Base-by-base conservation (phyloP, 2,888 invertebrate species). In the Drosophila formosana region DNA sequence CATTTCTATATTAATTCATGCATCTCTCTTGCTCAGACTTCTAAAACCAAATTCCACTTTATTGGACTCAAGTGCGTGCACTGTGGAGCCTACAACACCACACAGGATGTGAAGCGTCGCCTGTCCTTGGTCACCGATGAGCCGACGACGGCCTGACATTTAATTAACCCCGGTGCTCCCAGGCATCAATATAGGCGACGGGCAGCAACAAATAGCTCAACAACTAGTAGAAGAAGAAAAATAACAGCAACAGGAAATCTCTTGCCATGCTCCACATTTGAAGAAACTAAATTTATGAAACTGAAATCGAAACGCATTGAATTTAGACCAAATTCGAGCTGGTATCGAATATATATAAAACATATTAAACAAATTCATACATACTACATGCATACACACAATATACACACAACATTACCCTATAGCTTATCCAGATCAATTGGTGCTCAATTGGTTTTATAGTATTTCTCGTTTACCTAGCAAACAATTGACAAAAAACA, bases 51-150 rank as follows among this genome's bases (percentile, higher is more conserved):
- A 88, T 98, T 97, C 92, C 98, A 98, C 91, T 96, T 97, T 68
- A 95, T 98, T 32, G 98, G 97, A 2, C 93, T 97, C 64, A 98
- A 98, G 92, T 98, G 98, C 91, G 93, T 94, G 46, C 94, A 95
- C 78, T 98, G 98, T 90, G 97, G 97, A n/a, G 97, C 97, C 2
- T 98, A 98, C 92, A 98, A 98, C 92, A 98, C 98, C 0, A 96
- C 96, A 84, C 95, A 96, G 88, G 95, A 96, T 46, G 89, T 92
- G 3, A 92, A 92, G 67, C 89, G 92, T 65, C 91, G 91, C 46
- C 85, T 90, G 68, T 91, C 91, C 6, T 79, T 92, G 77, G 91
- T 88, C 53, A 88, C 88, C 74, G 91, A 91, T 76, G 91, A 91
- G 65, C 85, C 91, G 28, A 83, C 89, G 39, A 89, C 91, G n/a